Evolutionary conservation across 2,888 invertebrate species (phyloP), one percentile per base, ranked within the genome.

Genomic region (Amiota minor): DNA sequence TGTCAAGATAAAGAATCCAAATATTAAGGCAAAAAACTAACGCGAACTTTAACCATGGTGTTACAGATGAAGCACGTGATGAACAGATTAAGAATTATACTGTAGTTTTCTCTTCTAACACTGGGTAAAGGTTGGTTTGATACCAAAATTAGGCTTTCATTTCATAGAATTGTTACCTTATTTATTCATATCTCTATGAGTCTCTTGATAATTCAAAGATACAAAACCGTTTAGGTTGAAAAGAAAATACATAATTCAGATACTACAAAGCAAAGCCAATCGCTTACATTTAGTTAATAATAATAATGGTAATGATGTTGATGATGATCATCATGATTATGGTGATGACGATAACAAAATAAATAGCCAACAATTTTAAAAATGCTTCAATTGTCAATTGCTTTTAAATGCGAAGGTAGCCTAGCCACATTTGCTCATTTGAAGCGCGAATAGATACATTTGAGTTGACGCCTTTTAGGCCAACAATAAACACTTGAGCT

Each of bases 401-500:
- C 59, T 59, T 59, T 59, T 59, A 59, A 18, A 20, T 20, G 53
- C 56, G 16, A 56, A 10, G 14, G 56, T 16, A 14, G n/a, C 16
- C 1, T 18, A 20, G 16, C 23, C 11, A 59, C 20, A 11, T 59
- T 18, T 59, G 6, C 59, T 9, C 23, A 53, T 12, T 16, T 12
- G 20, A 59, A 20, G 35, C 35, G 35, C 35, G 35, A 35, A 35
- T 35, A 35, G 35, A 35, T 35, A 35, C 35, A 35, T 35, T 20
- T 50, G 53, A 50, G 53, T 50, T 50, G 35, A 35, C 35, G 35
- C 35, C 35, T 35, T 35, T 35, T 35, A 35, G 35, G 35, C 53
- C 53, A n/a, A 53, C 12, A n/a, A 12, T 45, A 68, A 68, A 68
- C 67, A 68, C 67, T 68, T 23, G 9, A 68, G 50, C 23, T 23